phyloP scores from a whole-genome alignment of 1,140 invertebrate genomes.

The Ericerus pela region DNA sequence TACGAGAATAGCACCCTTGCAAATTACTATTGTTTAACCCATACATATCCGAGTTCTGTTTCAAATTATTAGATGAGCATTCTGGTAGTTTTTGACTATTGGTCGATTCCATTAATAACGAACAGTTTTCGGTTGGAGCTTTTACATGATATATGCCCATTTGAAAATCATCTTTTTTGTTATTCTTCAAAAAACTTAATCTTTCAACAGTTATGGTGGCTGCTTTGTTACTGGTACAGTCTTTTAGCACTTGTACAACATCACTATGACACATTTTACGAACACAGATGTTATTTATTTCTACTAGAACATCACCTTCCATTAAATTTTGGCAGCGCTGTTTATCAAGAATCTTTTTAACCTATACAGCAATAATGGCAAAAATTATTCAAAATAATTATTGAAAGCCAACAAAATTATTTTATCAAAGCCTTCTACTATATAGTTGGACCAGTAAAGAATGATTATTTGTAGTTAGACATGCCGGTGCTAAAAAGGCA shows the following conservation, averaged over 20 bases:
- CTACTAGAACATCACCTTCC: conserved; percentile 89
- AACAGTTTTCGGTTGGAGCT: conserved; percentile 76
- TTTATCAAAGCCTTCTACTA: too few relatives aligned
- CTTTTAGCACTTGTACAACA: conserved; percentile 90
- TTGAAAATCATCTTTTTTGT: conserved; percentile 34
- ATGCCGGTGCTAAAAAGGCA: too few relatives aligned
- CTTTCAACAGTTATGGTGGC: conserved; percentile 77
- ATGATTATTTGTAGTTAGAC: too few relatives aligned
- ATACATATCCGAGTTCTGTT: not conserved
- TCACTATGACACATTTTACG: conserved; percentile 76
- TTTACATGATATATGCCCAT: conserved; percentile 52
- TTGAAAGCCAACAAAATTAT: too few relatives aligned
- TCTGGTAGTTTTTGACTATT: conserved; percentile 41
- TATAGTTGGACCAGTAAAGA: too few relatives aligned
- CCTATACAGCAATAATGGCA: too few relatives aligned
- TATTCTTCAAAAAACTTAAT: conserved; percentile 31
- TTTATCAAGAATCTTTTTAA: conserved; percentile 92
- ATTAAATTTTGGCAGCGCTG: conserved; percentile 81
- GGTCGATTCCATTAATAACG: conserved; percentile 62
- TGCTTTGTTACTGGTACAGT: conserved; percentile 75
- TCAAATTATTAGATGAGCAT: not conserved
- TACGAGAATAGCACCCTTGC: conserved; percentile 13
- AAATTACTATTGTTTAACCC: conserved; percentile 11
- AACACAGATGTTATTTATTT: conserved; percentile 81
- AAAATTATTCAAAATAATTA: too few relatives aligned